Evolutionary conservation across 2,113 vertebrate genomes (phyloP), one percentile per base, ranked within the genome.

Genomic region (Monarcha castaneiventris): DNA sequence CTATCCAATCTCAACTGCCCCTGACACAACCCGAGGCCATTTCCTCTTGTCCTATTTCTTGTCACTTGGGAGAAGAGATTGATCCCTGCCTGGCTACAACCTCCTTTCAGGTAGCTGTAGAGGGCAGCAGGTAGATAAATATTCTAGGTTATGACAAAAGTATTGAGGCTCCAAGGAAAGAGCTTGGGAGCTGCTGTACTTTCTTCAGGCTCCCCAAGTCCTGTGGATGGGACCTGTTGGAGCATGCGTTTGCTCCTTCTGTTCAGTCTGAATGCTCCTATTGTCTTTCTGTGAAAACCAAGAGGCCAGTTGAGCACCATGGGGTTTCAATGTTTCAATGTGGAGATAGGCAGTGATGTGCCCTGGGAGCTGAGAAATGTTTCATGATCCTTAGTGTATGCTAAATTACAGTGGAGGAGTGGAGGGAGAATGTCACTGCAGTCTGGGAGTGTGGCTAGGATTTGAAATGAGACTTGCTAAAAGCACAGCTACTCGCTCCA

Each of bases 291-390:
- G 16, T 37, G 63, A 32, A 64, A 86, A 63, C 23, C 10, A 17
- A 56, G 56, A 6, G 43, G 26, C 16, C 13, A 66, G 63, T 2
- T 0, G 3, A 55, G 46, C n/a, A 54, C 10, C 5, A 5, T 16
- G 7, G 37, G 26, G 25, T 19, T 1, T n/a, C n/a, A n/a, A 4
- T 51, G 48, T 67, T 76, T 76, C 5, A 3, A 1, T 10, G 18
- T 25, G 33, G 62, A 48, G 35, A 10, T 35, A 46, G 35, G 75
- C 16, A 62, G 6, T 39, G 52, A 67, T 41, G 32, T 59, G 27
- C 37, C 61, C 61, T 61, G 46, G 48, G 49, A 88, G 21, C 29
- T 33, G 74, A 32, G 14, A 64, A 55, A 52, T n/a, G 51, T 63
- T 73, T 56, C 49, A 20, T n/a, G 61, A 59, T 76, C 72, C 49